phyloP scores from a whole-genome alignment of 2,113 vertebrate species.

The Anolis sagrei region DNA sequence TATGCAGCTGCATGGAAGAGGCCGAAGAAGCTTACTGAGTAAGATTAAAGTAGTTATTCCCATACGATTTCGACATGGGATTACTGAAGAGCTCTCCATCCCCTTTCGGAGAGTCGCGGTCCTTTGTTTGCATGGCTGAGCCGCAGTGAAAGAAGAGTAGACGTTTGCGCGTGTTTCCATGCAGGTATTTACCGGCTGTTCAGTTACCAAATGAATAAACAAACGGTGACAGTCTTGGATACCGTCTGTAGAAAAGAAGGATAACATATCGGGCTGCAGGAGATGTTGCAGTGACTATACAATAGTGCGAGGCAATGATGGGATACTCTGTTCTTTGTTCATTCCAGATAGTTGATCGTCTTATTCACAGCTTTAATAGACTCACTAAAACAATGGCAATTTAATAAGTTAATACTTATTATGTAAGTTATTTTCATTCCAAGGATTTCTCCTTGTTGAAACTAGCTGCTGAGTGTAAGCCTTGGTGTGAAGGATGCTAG shows the following conservation, averaged over 20 bases:
- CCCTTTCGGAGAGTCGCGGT: neutral
- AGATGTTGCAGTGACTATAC: neutral
- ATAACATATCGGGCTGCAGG: neutral
- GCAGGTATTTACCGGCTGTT: neutral
- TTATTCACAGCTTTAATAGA: neutral
- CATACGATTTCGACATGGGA: too few relatives aligned
- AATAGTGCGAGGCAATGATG: neutral
- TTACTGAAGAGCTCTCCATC: too few relatives aligned
- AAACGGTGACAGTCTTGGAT: neutral
- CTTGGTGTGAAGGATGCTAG: neutral
- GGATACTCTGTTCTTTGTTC: slow-evolving; percentile 23
- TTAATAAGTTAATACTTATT: too few relatives aligned
- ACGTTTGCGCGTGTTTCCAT: neutral
- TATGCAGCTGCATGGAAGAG: too few relatives aligned
- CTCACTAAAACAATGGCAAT: too few relatives aligned
- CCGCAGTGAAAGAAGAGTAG: slow-evolving; percentile 13
- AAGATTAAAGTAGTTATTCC: neutral
- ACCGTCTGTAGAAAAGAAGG: neutral
- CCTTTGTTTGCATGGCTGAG: slow-evolving; percentile 25
- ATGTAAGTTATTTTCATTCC: too few relatives aligned
- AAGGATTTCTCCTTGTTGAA: too few relatives aligned
- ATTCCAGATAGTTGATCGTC: neutral
- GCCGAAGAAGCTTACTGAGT: neutral
- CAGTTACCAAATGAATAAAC: neutral
- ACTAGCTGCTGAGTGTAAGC: too few relatives aligned